Base-by-base conservation (phyloP, 2,888 invertebrate genomes). In the Drosophila mettleri region DNA sequence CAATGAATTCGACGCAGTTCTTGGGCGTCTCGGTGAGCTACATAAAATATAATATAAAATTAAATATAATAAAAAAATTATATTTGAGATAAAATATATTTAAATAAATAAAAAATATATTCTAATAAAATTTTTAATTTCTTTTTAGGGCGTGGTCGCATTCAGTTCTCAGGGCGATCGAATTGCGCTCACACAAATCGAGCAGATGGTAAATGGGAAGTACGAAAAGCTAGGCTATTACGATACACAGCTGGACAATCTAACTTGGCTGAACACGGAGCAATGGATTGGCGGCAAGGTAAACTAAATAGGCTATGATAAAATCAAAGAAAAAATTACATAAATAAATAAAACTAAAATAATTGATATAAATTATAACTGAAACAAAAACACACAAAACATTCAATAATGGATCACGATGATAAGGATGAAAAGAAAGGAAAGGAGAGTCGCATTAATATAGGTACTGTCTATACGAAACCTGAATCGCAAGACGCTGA, bases 101-200 rank as follows among this genome's bases (percentile, higher is more conserved):
- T 29, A 38, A 20, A 18, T 20, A 27, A n/a, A n/a, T n/a, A n/a
- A n/a, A 29, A 1, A 22, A 36, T 24, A 14, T 43, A 45, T 51
- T 16, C 24, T 34, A 20, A 18, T 20, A 27, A n/a, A n/a, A n/a
- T n/a, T n/a, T n/a, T 33, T 27, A 2, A 9, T n/a, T 18, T 18
- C 14, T 1, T 68, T 91, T 93, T 16, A 99, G 99, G 99, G 99
- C 48, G 94, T 96, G 88, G 99, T 99, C 70, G 99, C 98, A 36
- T 99, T 99, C 93, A 98, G 98, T 81, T 98, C 98, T 9, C 97
- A 97, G 93, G 99, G 99, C 81, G 99, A 99, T 93, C 95, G 99
- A 86, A 99, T 99, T 90, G 99, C 99, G 48, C 94, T 98, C 93
- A 99, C 99, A 27, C 98, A 99, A 93, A 98, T 99, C 80, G 99